These are phyloP conservation scores for Chaenocephalus aceratus DNA, from an alignment of 2,113 vertebrate species.

Conservation along the genomic window DNA sequence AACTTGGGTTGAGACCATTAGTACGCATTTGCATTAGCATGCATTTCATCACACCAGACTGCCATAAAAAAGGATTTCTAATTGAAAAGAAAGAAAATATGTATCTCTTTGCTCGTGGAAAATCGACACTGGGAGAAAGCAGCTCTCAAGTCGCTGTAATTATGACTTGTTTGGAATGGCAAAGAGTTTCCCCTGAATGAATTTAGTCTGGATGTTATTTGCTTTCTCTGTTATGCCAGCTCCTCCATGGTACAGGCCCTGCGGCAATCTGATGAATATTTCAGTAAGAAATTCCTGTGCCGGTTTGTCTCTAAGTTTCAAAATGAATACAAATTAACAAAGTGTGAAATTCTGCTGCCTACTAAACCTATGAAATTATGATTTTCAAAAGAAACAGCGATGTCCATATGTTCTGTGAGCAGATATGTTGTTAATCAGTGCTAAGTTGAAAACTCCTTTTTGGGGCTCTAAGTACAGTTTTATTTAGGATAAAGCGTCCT, in stretches of 20 bases:
- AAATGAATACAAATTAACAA: conserved; percentile 75
- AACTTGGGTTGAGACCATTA: conserved; percentile 39
- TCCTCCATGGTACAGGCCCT: conserved; percentile 60
- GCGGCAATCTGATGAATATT: conserved; percentile 71
- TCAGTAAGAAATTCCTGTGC: conserved; percentile 55
- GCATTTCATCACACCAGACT: conserved; percentile 33
- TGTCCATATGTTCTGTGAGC: conserved; percentile 26
- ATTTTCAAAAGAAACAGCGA: conserved; percentile 6
- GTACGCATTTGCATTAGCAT: conserved; percentile 64
- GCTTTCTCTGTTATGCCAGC: conserved; percentile 52
- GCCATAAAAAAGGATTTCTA: conserved; percentile 52
- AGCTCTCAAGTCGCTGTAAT: conserved; percentile 59
- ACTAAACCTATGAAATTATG: conserved; percentile 32
- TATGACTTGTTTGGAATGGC: conserved; percentile 69
- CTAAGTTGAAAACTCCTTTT: background rate
- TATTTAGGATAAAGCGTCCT: background rate
- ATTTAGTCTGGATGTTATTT: conserved; percentile 62
- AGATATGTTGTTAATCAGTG: background rate
- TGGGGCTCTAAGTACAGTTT: background rate
- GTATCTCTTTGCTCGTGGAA: conserved; percentile 4
- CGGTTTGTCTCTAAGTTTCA: conserved; percentile 55
- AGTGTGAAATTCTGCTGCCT: conserved; percentile 59
- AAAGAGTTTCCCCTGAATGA: conserved; percentile 71
- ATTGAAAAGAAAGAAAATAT: conserved; percentile 51
- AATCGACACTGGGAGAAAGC: conserved; percentile 24